Evolutionary conservation across 2,888 invertebrate genomes (phyloP).

Genomic region (Portevinia maculata): DNA sequence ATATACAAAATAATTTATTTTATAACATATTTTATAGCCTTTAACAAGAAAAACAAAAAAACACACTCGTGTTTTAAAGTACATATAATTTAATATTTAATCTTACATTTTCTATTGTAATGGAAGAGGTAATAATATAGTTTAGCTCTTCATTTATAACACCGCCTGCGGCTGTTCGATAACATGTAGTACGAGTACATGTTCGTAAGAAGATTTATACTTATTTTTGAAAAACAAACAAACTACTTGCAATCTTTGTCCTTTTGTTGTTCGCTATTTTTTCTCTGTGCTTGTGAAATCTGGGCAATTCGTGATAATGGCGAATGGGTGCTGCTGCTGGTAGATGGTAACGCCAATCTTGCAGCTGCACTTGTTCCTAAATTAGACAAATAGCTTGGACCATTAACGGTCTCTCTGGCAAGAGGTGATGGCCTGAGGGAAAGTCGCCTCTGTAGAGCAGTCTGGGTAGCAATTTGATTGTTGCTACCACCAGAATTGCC

Average conservation of each 20-base stretch:
- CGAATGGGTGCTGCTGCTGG: constrained; percentile 81
- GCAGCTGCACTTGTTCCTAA: constrained; percentile 12
- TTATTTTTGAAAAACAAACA: neutral
- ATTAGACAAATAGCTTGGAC: constrained; percentile 27
- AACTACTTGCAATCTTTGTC: constrained; percentile 54
- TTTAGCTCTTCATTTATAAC: neutral
- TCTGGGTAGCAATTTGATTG: constrained; percentile 75
- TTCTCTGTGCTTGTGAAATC: constrained; percentile 82
- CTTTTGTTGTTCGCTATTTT: constrained; percentile 77
- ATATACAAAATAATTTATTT: too few relatives aligned
- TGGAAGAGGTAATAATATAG: too few relatives aligned
- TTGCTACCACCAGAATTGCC: constrained; percentile 62
- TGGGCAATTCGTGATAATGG: constrained; percentile 82
- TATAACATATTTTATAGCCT: too few relatives aligned
- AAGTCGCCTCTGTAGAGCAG: constrained; percentile 80
- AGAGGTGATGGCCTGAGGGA: constrained; percentile 82
- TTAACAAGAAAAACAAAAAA: too few relatives aligned
- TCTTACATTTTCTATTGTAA: too few relatives aligned
- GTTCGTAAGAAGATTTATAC: neutral
- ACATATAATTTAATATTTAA: too few relatives aligned
- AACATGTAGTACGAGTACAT: neutral
- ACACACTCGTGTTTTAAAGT: too few relatives aligned
- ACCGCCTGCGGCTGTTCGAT: constrained; percentile 2
- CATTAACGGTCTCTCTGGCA: constrained; percentile 77
- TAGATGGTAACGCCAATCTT: constrained; percentile 73